phyloP scores from a whole-genome alignment of 2,797 vertebrate species.

The Pseudochaenichthys georgianus region DNA sequence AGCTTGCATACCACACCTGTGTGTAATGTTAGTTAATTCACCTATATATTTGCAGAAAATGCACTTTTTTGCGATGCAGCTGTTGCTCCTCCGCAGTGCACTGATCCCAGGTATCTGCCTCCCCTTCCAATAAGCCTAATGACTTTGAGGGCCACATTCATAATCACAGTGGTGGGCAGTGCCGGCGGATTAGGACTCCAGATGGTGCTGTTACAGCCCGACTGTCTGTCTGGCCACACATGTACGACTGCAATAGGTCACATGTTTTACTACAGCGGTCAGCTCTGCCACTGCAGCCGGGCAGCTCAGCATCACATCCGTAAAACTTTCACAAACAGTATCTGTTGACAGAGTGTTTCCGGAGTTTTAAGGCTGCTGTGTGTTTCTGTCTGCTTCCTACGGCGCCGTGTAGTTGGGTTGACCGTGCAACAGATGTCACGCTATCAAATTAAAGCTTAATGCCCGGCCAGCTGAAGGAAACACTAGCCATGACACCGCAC shows the following conservation, averaged over 20 bases:
- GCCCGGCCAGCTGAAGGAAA: conserved; percentile 63
- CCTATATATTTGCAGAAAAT: conserved; percentile 11
- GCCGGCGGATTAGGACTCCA: conserved; percentile 79
- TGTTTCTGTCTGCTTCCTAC: neutral
- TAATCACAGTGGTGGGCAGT: conserved; percentile 62
- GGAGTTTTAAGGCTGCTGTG: conserved; percentile 25
- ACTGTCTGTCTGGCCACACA: conserved; percentile 58
- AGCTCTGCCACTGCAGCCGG: conserved; percentile 36
- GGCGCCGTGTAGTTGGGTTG: conserved; percentile 23
- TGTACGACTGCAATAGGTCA: conserved; percentile 75
- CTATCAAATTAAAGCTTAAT: conserved; percentile 80
- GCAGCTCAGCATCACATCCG: conserved; percentile 15
- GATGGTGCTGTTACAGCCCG: conserved; percentile 78
- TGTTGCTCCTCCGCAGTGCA: conserved; percentile 10
- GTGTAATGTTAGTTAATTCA: neutral
- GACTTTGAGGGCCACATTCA: conserved; percentile 62
- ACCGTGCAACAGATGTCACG: conserved; percentile 74
- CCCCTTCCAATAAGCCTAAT: conserved; percentile 75
- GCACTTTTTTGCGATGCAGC: conserved; percentile 6
- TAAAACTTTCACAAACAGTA: neutral
- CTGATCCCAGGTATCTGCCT: conserved; percentile 58
- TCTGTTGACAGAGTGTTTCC: conserved; percentile 14
- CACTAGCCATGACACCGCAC: conserved; percentile 69
- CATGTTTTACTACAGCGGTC: conserved; percentile 62
- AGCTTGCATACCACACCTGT: neutral